Conservation (phyloP, 1,140 invertebrate species). For the Gonioctena quinquepunctata region DNA sequence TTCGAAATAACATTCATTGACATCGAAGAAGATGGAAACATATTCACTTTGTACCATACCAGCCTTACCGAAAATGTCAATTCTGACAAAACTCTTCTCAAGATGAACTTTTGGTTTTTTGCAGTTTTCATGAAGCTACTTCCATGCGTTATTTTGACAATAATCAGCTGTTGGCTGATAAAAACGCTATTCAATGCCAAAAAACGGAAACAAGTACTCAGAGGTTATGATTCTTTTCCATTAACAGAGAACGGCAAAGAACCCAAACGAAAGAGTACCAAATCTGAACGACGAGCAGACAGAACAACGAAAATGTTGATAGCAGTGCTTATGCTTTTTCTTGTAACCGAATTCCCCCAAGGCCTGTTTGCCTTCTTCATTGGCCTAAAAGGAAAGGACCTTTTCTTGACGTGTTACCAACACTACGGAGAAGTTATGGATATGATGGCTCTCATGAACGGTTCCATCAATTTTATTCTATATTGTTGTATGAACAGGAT, state of each 20-base stretch:
- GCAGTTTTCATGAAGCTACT: constrained; percentile 82
- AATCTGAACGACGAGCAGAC: constrained; percentile 74
- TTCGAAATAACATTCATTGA: constrained; percentile 63
- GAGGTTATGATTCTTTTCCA: constrained; percentile 65
- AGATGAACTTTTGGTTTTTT: constrained; percentile 87
- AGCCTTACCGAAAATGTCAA: constrained; percentile 63
- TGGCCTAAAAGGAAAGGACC: constrained; percentile 71
- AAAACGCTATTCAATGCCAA: constrained; percentile 73
- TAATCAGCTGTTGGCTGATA: constrained; percentile 81
- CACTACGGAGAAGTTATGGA: constrained; percentile 90
- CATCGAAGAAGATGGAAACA: constrained; percentile 54
- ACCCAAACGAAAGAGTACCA: constrained; percentile 55
- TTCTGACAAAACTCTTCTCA: constrained; percentile 62
- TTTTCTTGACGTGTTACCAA: constrained; percentile 75
- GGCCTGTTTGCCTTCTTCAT: constrained; percentile 75
- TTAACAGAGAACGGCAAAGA: constrained; percentile 42
- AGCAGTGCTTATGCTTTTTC: constrained; percentile 82
- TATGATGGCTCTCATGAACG: constrained; percentile 87
- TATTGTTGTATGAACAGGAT: constrained; percentile 94
- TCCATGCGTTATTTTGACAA: constrained; percentile 81
- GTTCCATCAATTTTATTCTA: constrained; percentile 90
- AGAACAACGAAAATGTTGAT: constrained; percentile 89
- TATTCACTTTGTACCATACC: constrained; percentile 67
- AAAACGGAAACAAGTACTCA: constrained; percentile 67
- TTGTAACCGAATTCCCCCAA: constrained; percentile 86